Percentiles rank a stretch among this genome's conserved stretches.
Conservation (phyloP, 2,113 vertebrate genomes). For the Alaudala cheleensis region DNA sequence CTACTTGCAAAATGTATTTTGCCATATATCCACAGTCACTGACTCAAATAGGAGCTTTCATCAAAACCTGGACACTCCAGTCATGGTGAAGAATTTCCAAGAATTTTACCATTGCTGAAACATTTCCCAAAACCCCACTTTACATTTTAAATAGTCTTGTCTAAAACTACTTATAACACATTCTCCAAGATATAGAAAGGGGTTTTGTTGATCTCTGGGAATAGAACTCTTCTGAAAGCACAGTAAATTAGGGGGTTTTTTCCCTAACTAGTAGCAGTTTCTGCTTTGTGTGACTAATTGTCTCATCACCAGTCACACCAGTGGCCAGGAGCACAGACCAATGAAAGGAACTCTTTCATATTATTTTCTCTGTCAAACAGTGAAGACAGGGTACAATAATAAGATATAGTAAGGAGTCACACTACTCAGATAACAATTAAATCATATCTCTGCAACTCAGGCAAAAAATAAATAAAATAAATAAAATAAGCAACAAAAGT, state of each 20-base stretch:
- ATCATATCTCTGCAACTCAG: neutral
- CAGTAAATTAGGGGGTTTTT: neutral
- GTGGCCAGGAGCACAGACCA: constrained; percentile 2
- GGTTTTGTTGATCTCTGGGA: neutral
- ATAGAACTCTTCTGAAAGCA: neutral
- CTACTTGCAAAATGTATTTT: neutral
- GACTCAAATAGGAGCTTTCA: neutral
- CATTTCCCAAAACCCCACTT: neutral
- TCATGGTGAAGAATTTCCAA: neutral
- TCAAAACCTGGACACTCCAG: neutral
- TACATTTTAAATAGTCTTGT: constrained; percentile 18
- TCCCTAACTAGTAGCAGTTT: neutral
- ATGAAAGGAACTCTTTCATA: neutral
- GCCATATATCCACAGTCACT: neutral
- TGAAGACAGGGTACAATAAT: neutral
- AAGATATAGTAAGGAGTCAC: neutral
- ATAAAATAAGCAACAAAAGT: neutral
- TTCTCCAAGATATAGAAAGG: neutral
- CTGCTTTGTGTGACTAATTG: neutral
- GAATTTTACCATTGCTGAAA: neutral
- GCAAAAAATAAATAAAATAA: constrained; percentile 16
- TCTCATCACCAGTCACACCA: constrained; percentile 10
- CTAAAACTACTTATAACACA: neutral
- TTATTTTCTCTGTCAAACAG: constrained; percentile 29
- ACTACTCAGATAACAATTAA: neutral